Conservation (phyloP, 2,113 vertebrate genomes). For the Macquaria australasica region DNA sequence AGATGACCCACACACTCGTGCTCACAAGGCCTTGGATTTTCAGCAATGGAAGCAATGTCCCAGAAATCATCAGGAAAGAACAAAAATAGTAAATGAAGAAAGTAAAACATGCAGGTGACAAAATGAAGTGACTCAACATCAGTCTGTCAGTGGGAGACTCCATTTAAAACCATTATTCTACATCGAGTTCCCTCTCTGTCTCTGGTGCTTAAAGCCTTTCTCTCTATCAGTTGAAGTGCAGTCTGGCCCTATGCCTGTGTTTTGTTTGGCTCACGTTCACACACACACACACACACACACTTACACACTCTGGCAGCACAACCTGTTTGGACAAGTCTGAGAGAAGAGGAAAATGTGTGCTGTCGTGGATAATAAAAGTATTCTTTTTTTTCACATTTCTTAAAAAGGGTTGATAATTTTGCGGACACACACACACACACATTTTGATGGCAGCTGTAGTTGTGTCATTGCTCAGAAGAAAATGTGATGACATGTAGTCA, state of each 20-base stretch:
- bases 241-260: conserved; percentile 92
- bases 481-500: conserved; percentile 8
- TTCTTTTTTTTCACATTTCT: conserved; percentile 11
- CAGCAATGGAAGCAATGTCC: neutral
- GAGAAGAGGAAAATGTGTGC: conserved; percentile 69
- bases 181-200: neutral
- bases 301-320: conserved; percentile 82
- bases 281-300: conserved; percentile 76
- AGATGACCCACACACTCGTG: neutral
- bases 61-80: neutral
- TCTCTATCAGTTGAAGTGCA: conserved; percentile 92
- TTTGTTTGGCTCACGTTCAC: conserved; percentile 92
- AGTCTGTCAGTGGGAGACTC: conserved; percentile 7
- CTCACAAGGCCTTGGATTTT: neutral
- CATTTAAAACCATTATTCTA: neutral
- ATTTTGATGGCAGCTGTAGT: neutral
- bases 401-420: conserved; percentile 4
- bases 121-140: neutral
- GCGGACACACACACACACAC: conserved; percentile 2
- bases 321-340: conserved; percentile 86
- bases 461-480: neutral
- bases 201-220: conserved; percentile 74
- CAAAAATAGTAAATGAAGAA: neutral
- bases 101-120: neutral
- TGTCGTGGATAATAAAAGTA: neutral